These are phyloP conservation scores for Decapterus maruadsi DNA, from an alignment of 2,797 vertebrate species.

Conservation along the genomic window DNA sequence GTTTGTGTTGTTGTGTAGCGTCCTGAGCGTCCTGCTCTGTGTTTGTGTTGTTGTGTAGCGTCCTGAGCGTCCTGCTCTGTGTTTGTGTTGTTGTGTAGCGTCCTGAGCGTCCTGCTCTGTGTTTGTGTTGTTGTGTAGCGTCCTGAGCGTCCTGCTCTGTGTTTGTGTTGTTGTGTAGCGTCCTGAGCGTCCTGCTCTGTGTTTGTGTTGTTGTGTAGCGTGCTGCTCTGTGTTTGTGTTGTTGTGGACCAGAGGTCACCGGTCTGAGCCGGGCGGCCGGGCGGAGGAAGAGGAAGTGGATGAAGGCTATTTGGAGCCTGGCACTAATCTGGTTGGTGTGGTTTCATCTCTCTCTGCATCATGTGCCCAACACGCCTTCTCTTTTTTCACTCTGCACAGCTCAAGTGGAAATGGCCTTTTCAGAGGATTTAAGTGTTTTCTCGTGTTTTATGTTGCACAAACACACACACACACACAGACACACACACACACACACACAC, in stretches of 20 bases:
- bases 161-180: slow-evolving; percentile 48
- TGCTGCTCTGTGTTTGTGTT: slow-evolving; percentile 29
- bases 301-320: slow-evolving; percentile 73
- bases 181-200: too few relatives aligned
- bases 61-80: too few relatives aligned
- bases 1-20: slow-evolving; percentile 48
- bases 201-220: slow-evolving; percentile 48
- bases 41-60: slow-evolving; percentile 48
- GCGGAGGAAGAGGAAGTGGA: slow-evolving; percentile 66
- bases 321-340: slow-evolving; percentile 76
- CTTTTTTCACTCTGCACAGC: neutral
- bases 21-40: too few relatives aligned
- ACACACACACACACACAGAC: too few relatives aligned
- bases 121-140: slow-evolving; percentile 48
- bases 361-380: slow-evolving; percentile 20
- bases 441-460: neutral
- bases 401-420: neutral
- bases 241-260: slow-evolving; percentile 59
- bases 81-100: slow-evolving; percentile 48
- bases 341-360: slow-evolving; percentile 60
- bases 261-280: slow-evolving; percentile 30
- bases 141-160: too few relatives aligned
- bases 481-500: too few relatives aligned
- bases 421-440: neutral
- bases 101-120: too few relatives aligned